A percentile compares a stretch with the other conserved stretches of the same genome.
phyloP scores from a whole-genome alignment of 1,140 invertebrate species.

The Nomia melanderi region DNA sequence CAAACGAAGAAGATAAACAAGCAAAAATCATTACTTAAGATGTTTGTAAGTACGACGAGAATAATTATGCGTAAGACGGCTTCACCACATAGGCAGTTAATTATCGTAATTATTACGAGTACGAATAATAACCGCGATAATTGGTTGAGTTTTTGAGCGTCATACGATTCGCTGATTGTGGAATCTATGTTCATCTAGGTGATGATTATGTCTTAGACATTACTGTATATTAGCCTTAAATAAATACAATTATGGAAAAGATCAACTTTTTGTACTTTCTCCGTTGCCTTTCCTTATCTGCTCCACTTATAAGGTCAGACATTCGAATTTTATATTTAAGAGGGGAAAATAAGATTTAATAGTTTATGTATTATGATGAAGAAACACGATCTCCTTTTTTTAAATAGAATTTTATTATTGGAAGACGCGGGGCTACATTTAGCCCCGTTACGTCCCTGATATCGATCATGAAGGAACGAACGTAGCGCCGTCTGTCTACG shows the following conservation, averaged over 20 bases:
- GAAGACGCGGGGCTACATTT: neutral
- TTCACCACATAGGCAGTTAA: conserved; percentile 81
- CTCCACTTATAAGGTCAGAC: too few species aligned
- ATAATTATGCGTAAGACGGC: conserved; percentile 69
- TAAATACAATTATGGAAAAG: conserved; percentile 56
- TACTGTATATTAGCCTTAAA: conserved; percentile 64
- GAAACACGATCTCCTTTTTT: too few species aligned
- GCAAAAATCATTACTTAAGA: conserved; percentile 36
- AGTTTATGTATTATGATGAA: too few species aligned
- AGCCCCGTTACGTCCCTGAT: neutral
- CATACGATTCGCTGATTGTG: conserved; percentile 42
- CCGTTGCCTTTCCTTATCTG: neutral
- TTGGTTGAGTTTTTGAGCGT: conserved; percentile 48
- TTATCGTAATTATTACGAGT: conserved; percentile 44
- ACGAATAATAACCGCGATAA: conserved; percentile 58
- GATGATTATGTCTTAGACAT: conserved; percentile 46
- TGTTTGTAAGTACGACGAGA: conserved; percentile 34
- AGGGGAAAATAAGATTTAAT: too few species aligned
- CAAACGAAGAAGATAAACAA: conserved; percentile 34
- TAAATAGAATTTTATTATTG: too few species aligned
- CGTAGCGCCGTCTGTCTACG: neutral
- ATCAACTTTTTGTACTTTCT: neutral
- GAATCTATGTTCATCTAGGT: conserved; percentile 59
- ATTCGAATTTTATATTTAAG: too few species aligned
- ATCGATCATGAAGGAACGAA: neutral